Base-by-base conservation (phyloP, 23 tunicate genomes). In the Corella eumyota region DNA sequence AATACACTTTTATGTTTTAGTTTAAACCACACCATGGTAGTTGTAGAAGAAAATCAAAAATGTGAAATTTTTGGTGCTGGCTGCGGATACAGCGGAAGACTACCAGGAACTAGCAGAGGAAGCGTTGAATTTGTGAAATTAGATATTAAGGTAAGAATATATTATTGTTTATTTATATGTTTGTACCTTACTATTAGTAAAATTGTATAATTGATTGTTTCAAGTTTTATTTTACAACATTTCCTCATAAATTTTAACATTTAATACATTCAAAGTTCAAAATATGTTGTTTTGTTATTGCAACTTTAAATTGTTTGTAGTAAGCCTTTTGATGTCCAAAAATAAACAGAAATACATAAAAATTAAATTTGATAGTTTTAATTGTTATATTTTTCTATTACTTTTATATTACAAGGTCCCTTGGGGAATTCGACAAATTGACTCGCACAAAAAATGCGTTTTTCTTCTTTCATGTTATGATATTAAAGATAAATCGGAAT, bases 21-120 rank as follows among this genome's bases (percentile, higher is more conserved):
- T 30, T 74, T 88, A 50, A 88, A 88, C 65, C 96, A 88, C 68
- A 81, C 88, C 25, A 25, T 88, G 67, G 96, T 81, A 27, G 80
- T 88, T 17, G 88, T 79, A 9, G 96, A 88, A 47, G 31, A 32
- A 20, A 60, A 33, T 6, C 67, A 47, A 7, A 35, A 59, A 27
- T 88, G 88, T 52, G 48, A 56, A 40, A 66, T 88, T 27, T 30
- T 67, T 33, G 96, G 96, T 36, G 63, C 96, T 13, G 96, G 96
- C 29, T 74, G 96, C 46, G 96, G 96, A 19, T 40, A 79, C 46
- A 72, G 73, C 57, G 96, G 96, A 26, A 60, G 88, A 32, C 40
- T 88, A 9, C 96, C 96, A 15, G 96, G 96, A 53, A 66, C 62
- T 25, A 44, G 66, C 3, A 59, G 80, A 31, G 96, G 96, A 32